phyloP scores from a whole-genome alignment of 2,113 vertebrate genomes.

The Pelobates fuscus region DNA sequence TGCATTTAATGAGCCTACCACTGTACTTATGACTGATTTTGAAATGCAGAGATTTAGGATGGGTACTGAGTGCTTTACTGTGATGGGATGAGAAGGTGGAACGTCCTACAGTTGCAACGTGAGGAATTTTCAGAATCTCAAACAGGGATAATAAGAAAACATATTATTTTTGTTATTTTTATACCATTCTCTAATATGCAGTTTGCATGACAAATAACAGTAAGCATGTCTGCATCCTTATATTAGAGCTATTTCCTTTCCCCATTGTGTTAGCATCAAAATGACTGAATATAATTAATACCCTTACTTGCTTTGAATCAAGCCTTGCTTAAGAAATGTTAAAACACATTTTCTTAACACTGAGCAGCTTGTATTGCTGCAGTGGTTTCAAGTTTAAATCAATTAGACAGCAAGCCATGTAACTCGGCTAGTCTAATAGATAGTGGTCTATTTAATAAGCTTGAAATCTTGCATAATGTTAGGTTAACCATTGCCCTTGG shows the following conservation, averaged over 20 bases:
- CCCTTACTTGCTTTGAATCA: background rate
- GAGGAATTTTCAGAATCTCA: no score
- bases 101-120: no score
- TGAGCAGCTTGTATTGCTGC: background rate
- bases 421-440: background rate
- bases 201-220: no score
- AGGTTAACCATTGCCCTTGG: background rate
- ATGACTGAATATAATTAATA: background rate
- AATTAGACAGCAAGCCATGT: background rate
- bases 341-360: background rate
- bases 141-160: no score
- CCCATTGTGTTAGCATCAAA: background rate
- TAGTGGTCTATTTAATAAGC: background rate
- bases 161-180: no score
- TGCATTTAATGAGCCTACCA: no score
- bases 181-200: no score
- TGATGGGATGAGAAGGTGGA: no score
- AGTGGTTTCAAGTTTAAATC: background rate
- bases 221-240: background rate
- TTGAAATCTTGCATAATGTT: background rate
- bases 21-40: no score
- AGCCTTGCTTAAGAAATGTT: background rate
- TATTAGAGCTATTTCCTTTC: background rate
- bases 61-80: no score
- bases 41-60: no score